These are phyloP conservation scores for Synergus gifuensis DNA, from an alignment of 2,888 invertebrate genomes.

Conservation along the genomic window DNA sequence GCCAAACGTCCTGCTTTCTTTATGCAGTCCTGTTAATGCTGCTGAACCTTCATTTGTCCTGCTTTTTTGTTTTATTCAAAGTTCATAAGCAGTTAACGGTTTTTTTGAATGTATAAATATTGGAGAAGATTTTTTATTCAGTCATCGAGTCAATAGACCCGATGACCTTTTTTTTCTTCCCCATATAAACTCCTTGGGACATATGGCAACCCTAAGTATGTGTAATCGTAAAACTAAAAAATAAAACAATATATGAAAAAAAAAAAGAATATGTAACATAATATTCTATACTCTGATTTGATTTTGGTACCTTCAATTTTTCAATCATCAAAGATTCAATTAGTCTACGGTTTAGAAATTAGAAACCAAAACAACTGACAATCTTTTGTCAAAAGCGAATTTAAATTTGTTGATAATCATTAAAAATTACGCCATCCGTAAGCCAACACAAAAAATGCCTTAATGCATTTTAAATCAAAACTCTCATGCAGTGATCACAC, in stretches of 20 bases:
- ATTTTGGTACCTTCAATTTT: background rate
- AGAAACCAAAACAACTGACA: background rate
- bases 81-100: no score
- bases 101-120: no score
- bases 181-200: no score
- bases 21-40: no score
- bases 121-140: no score
- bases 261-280: background rate
- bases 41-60: no score
- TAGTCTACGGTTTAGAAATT: background rate
- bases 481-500: slow-evolving; percentile 38
- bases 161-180: no score
- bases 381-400: background rate
- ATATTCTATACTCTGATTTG: background rate
- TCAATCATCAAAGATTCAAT: background rate
- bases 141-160: no score
- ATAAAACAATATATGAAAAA: background rate
- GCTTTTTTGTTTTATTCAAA: no score
- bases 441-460: background rate
- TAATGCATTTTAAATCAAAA: background rate
- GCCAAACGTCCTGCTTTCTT: no score
- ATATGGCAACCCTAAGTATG: no score
- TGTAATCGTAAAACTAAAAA: background rate
- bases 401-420: background rate
- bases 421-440: background rate